Evolutionary conservation across 2,113 vertebrate species (phyloP).

Genomic region (Crotophaga sulcirostris): DNA sequence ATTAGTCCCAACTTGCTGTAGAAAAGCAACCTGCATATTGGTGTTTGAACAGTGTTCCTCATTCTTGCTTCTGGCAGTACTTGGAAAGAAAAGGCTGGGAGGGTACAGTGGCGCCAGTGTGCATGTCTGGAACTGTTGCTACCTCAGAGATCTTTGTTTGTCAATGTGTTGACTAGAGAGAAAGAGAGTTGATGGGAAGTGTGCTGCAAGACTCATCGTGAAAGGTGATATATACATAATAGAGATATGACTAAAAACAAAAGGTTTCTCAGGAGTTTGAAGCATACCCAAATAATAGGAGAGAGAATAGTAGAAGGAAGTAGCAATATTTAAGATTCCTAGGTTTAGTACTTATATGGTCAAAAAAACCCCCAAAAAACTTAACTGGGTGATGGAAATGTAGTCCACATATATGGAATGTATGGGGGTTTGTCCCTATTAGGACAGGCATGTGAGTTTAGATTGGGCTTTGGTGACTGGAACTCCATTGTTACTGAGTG

Average conservation of each 20-base stretch:
- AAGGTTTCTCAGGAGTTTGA: slow-evolving; percentile 2
- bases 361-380: neutral
- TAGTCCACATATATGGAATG: neutral
- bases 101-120: neutral
- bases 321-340: neutral
- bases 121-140: slow-evolving; percentile 7
- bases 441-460: neutral
- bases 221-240: neutral
- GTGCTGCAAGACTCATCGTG: slow-evolving; percentile 22
- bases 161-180: neutral
- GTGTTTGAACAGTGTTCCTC: neutral
- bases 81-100: neutral
- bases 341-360: neutral
- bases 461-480: neutral
- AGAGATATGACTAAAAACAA: slow-evolving; percentile 8
- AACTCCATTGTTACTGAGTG: neutral
- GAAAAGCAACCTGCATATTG: neutral
- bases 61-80: neutral
- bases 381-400: neutral
- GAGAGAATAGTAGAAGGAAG: neutral
- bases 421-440: neutral
- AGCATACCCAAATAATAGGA: neutral
- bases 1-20: neutral
- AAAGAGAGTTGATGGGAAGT: neutral
- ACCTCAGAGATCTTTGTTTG: neutral